Evolutionary conservation across 2,888 invertebrate species (phyloP).

Genomic region (Cheiracanthium punctorium): DNA sequence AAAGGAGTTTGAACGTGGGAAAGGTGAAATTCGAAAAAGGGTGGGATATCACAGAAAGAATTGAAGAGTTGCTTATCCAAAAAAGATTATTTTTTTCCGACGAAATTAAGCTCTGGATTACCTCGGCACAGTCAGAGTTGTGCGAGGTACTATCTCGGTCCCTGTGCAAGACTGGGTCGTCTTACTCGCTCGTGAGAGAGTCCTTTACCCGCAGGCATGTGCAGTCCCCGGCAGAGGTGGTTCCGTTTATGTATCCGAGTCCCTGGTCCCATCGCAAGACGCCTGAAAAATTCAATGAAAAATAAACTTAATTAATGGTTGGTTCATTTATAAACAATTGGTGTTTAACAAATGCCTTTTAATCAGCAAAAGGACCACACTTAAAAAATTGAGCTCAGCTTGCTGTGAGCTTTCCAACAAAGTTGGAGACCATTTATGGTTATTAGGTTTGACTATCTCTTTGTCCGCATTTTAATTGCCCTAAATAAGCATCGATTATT

Average conservation of each 20-base stretch:
- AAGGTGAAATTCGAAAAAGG: background rate
- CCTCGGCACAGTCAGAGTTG: conserved; percentile 35
- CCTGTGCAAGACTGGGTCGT: conserved; percentile 1
- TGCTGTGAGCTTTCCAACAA: too few relatives aligned
- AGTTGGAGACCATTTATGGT: too few relatives aligned
- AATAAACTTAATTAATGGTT: too few relatives aligned
- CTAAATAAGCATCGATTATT: too few relatives aligned
- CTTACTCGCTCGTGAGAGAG: background rate
- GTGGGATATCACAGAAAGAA: conserved; percentile 68
- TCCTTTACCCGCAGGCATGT: background rate
- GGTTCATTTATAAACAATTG: too few relatives aligned
- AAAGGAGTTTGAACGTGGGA: background rate
- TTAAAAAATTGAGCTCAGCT: too few relatives aligned
- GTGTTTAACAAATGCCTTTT: too few relatives aligned
- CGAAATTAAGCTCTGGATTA: conserved; percentile 67
- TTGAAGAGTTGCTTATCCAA: conserved; percentile 60
- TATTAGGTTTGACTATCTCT: too few relatives aligned
- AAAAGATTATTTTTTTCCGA: conserved; percentile 33
- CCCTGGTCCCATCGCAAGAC: conserved; percentile 14
- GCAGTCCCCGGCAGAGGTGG: background rate
- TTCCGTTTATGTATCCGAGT: conserved; percentile 37
- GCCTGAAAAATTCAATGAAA: conserved; percentile 46
- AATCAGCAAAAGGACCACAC: too few relatives aligned
- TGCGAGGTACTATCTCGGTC: background rate
- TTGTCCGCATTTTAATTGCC: too few relatives aligned